Percentiles rank a stretch among this genome's conserved stretches.
Conservation (phyloP, 2,113 vertebrate species). For the Baryphthengus martii region DNA sequence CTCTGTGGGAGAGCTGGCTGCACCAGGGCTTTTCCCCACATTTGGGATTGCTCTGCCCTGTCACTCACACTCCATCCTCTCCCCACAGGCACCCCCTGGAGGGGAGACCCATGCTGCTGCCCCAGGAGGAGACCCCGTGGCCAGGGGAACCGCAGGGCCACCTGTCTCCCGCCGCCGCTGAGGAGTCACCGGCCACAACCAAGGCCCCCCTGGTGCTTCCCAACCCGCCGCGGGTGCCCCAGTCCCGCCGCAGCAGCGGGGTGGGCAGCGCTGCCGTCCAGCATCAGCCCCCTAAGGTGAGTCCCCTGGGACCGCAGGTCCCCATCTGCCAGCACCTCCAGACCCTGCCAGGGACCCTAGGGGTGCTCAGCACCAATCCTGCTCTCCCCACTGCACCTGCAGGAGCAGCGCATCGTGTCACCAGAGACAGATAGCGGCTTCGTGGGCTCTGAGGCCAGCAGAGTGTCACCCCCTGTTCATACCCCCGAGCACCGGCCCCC, state of each 20-base stretch:
- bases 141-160: rapidly evolving
- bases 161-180: neutral
- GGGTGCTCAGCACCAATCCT: neutral
- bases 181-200: neutral
- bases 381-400: neutral
- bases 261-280: constrained; percentile 22
- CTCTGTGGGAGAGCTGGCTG: rapidly evolving
- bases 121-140: neutral
- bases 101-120: rapidly evolving
- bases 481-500: constrained; percentile 74
- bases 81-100: neutral
- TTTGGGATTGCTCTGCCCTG: neutral
- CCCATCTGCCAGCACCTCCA: neutral
- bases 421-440: constrained; percentile 95
- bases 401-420: constrained; percentile 86
- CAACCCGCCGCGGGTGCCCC: neutral
- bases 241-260: constrained; percentile 65
- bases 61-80: neutral
- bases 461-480: constrained; percentile 72
- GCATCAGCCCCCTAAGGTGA: constrained; percentile 43
- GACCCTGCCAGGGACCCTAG: too few relatives aligned
- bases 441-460: constrained; percentile 87
- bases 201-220: rapidly evolving
- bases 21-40: rapidly evolving
- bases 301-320: rapidly evolving